phyloP scores from a whole-genome alignment of 2,888 invertebrate species.

The Tenodera sinensis region DNA sequence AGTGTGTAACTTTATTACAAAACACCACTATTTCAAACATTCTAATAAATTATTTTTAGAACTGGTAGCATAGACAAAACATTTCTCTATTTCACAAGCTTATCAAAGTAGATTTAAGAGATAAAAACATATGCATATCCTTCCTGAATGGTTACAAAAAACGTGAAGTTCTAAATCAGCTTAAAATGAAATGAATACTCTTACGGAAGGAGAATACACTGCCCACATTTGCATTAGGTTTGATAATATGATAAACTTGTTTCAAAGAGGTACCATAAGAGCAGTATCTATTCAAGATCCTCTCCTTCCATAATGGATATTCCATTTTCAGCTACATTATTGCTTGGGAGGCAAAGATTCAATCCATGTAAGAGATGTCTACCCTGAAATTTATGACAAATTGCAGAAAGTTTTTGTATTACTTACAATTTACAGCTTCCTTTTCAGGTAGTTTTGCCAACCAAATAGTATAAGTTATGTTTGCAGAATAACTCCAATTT shows the following conservation, averaged over 20 bases:
- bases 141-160: not conserved
- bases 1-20: no score
- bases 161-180: not conserved
- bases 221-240: not conserved
- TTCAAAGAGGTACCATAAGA: not conserved
- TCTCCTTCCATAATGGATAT: not conserved
- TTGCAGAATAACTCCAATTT: not conserved
- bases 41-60: no score
- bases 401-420: not conserved
- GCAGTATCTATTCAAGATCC: not conserved
- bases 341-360: not conserved
- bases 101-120: not conserved
- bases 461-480: not conserved
- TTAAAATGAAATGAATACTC: not conserved
- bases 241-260: not conserved
- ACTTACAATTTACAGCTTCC: not conserved
- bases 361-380: not conserved
- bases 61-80: no score
- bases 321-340: not conserved
- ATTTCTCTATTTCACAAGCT: not conserved
- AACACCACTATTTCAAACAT: no score
- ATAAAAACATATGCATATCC: not conserved
- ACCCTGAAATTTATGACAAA: not conserved
- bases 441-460: not conserved
- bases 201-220: not conserved